Base-by-base conservation (phyloP, 2,113 vertebrate genomes). In the Odocoileus hemionus region DNA sequence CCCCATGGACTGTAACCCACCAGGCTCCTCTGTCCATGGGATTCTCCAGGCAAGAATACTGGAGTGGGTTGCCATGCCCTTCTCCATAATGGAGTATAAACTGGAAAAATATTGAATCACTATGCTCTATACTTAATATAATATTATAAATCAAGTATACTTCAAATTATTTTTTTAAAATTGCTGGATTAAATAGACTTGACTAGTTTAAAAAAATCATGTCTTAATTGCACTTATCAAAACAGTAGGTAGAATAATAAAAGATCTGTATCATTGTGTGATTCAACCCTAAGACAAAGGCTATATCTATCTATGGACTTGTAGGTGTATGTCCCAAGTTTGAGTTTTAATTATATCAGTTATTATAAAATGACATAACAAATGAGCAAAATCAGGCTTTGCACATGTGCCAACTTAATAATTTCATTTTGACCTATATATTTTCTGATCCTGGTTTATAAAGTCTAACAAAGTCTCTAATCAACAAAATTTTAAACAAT, bases 221-320 rank as follows among this genome's bases (percentile, higher is more conserved):
- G 80, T 91, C 25, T 90, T 96, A 95, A 82, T 85, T 94, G 28
- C 96, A 55, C 89, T 50, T 36, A 84, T 50, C n/a, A 94, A 87
- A 97, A 89, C 67, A 82, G 25, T 7, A 87, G 30, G 39, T 45
- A 93, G 43, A 82, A 83, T 45, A 39, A 85, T 57, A 89, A 89
- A 76, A 54, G 9, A 39, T n/a, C 13, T 85, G 33, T 64, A 64
- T 58, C 28, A 80, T 1, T 83, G 9, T 47, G 6, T 80, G 25
- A 39, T 47, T 95, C 19, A 95, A 83, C 7, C 7, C 7, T 89
- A 87, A 90, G 7, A 80, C n/a, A 91, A 96, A 93, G 17, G 26
- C 17, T 95, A 45, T 67, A 52, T 39, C 58, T 96, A n/a, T 67
- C 19, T 74, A 86, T 16, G 95, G 86, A 64, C 23, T 10, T 89